These are phyloP conservation scores for Myiozetetes cayanensis DNA, from an alignment of 2,113 vertebrate genomes.

Conservation along the genomic window DNA sequence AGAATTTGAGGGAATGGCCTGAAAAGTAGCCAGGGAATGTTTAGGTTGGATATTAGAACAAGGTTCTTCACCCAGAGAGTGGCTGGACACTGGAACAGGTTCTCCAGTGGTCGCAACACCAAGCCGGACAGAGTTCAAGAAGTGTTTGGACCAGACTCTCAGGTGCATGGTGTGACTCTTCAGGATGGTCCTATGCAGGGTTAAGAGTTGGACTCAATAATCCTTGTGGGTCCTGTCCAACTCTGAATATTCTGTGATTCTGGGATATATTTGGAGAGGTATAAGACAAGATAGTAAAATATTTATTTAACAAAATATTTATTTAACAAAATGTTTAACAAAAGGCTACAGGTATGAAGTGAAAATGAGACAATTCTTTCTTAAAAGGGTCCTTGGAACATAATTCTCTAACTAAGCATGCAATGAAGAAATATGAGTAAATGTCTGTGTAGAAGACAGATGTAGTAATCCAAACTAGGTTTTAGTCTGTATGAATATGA, in stretches of 20 bases:
- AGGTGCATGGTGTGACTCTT: not conserved
- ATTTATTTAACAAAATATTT: not conserved
- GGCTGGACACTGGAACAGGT: too few species aligned
- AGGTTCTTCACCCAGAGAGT: not conserved
- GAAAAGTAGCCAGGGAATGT: not conserved
- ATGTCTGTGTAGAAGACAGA: not conserved
- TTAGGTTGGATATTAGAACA: not conserved
- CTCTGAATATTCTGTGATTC: not conserved
- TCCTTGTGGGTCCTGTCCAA: not conserved
- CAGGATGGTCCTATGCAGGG: not conserved
- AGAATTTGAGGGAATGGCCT: not conserved
- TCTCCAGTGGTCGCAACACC: not conserved
- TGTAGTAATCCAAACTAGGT: not conserved
- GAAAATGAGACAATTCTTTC: not conserved
- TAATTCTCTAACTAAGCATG: not conserved
- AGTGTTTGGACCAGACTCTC: not conserved
- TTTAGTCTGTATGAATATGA: not conserved
- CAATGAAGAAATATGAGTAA: not conserved
- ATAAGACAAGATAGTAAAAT: not conserved
- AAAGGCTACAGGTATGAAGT: not conserved
- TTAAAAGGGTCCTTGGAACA: not conserved
- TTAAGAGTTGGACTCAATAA: not conserved
- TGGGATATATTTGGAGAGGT: not conserved
- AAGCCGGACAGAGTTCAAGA: not conserved
- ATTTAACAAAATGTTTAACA: not conserved